Percentiles rank a stretch among this genome's conserved stretches.
Evolutionary conservation across 2,888 invertebrate species (phyloP).

Genomic region (Trichogramma evanescens): DNA sequence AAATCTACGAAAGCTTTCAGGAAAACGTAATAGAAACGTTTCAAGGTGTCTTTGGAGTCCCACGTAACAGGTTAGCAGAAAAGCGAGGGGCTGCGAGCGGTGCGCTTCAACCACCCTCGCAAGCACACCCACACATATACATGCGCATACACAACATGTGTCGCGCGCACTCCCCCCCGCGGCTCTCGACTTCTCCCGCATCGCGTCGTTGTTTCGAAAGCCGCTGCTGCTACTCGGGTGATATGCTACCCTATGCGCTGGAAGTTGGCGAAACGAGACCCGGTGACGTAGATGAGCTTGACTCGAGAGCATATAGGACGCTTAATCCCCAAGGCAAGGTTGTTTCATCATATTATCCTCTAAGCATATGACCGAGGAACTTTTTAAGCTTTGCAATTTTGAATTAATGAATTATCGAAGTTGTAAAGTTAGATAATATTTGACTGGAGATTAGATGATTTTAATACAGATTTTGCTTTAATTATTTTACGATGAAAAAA

Average conservation of each 20-base stretch:
- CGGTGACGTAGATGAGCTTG: background rate
- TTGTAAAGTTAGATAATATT: no score
- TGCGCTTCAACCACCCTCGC: constrained; percentile 7
- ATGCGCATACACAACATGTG: background rate
- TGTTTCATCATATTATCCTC: background rate
- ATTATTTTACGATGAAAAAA: no score
- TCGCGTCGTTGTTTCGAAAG: no score
- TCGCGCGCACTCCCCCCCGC: no score
- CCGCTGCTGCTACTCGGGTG: background rate
- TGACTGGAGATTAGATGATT: no score
- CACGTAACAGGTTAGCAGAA: constrained; percentile 32
- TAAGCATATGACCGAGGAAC: constrained; percentile 11
- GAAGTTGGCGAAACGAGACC: background rate
- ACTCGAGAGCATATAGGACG: background rate
- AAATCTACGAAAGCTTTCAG: background rate
- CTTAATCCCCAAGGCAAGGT: background rate
- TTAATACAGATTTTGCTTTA: no score
- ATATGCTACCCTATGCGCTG: background rate
- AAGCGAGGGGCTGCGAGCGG: constrained; percentile 6
- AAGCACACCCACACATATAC: background rate
- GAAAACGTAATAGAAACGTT: constrained; percentile 18
- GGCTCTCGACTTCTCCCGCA: no score
- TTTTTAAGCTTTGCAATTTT: constrained; percentile 5
- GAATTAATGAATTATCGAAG: no score
- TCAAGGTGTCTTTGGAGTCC: constrained; percentile 27